Base-by-base conservation (phyloP, 2,888 invertebrate genomes). In the Plebejus anna region DNA sequence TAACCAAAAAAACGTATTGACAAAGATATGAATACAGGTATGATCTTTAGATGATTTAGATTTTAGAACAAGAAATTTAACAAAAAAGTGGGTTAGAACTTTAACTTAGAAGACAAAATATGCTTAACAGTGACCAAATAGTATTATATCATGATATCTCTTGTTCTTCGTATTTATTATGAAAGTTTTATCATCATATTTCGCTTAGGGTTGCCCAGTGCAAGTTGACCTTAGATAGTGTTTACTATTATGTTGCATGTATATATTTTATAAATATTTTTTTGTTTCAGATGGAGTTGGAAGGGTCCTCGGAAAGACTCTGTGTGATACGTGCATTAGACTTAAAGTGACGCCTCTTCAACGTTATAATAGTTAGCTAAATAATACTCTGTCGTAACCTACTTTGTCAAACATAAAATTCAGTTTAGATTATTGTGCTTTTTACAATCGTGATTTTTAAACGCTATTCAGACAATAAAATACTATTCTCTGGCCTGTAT, bases 301-400 rank as follows among this genome's bases (percentile, higher is more conserved):
- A 78, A 80, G 80, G 80, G 80, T 81, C 80, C 78, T 78, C 82
- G 80, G 78, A 80, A 81, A 81, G 79, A 81, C 81, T 82, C 83
- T 84, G 90, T 88, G 91, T 92, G 91, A 91, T 90, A 89, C 84
- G 89, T 89, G 88, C 87, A 90, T 88, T 89, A 88, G 82, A 82
- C 80, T 81, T 79, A 83, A 79, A 84, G 86, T 87, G 88, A 84
- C 84, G 85, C 84, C 85, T 85, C 83, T 81, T 81, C 79, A 84
- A 80, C 85, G 79, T 88, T 87, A 86, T 88, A 84, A 84, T 91
- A 92, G 90, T 86, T 93, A 93, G 92, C 87, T 85, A 91, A 93
- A 83, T 85, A 89, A 51, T 51, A 73, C 86, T 89, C 86, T 92
- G 92, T 92, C 90, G 88, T 87, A 88, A 90, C 83, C 81, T 66